Evolutionary conservation across 2,888 invertebrate genomes (phyloP).

Genomic region (Limnephilus lunatus): DNA sequence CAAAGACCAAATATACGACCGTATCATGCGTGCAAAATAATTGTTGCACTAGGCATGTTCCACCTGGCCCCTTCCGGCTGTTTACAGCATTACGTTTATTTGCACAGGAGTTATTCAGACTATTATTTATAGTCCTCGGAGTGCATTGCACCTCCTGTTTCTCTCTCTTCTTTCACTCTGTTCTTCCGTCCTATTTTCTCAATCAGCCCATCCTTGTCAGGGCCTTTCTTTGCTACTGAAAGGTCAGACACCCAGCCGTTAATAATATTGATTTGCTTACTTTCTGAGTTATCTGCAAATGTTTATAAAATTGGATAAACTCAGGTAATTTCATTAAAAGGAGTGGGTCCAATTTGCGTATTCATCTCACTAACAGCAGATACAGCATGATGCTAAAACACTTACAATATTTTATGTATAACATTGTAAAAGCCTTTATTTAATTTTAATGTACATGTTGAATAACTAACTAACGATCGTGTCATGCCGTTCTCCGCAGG

Average conservation of each 20-base stretch:
- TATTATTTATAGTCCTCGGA: slow-evolving; percentile 24
- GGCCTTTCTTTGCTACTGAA: background rate
- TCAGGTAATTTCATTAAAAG: background rate
- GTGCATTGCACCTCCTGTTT: background rate
- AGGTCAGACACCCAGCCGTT: background rate
- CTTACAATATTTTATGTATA: too few species aligned
- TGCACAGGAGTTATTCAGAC: slow-evolving; percentile 11
- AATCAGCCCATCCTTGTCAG: too few species aligned
- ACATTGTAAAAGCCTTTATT: too few species aligned
- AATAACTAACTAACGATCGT: too few species aligned
- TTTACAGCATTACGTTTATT: slow-evolving; percentile 11
- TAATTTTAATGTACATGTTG: too few species aligned
- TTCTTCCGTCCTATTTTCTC: background rate
- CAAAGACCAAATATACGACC: background rate
- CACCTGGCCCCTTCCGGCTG: slow-evolving; percentile 13
- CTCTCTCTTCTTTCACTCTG: background rate
- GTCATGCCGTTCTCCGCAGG: too few species aligned
- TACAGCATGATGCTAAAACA: too few species aligned
- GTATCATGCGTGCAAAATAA: background rate
- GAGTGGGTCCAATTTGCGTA: too few species aligned
- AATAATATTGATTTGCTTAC: background rate
- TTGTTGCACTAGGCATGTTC: background rate
- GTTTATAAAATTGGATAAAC: background rate
- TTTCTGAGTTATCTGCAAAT: background rate
- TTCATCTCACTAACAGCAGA: too few species aligned